Percentiles rank a stretch among this genome's conserved stretches.
Conservation (phyloP, 2,113 vertebrate species). For the Neoarius graeffei region DNA sequence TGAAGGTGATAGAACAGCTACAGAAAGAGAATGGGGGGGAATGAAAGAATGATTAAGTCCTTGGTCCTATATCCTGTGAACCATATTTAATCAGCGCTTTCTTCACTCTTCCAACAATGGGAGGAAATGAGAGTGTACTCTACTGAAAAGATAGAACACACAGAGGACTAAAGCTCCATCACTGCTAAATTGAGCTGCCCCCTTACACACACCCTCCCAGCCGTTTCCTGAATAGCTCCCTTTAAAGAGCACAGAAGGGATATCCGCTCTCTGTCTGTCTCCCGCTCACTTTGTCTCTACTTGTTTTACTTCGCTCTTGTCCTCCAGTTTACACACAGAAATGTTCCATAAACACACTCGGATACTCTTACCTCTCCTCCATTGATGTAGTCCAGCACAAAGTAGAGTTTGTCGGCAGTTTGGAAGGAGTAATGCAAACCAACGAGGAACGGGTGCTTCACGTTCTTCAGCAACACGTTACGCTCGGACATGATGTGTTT, state of each 20-base stretch:
- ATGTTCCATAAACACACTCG: neutral
- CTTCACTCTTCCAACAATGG: slow-evolving; percentile 69
- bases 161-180: slow-evolving; percentile 41
- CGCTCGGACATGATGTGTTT: slow-evolving; percentile 99
- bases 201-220: slow-evolving; percentile 32
- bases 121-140: slow-evolving; percentile 69
- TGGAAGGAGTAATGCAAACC: slow-evolving; percentile 98
- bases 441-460: slow-evolving; percentile 97
- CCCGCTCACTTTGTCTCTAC: slow-evolving; percentile 42
- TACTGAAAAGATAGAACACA: slow-evolving; percentile 57
- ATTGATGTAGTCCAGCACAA: slow-evolving; percentile 97
- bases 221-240: slow-evolving; percentile 70
- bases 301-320: slow-evolving; percentile 20
- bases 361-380: slow-evolving; percentile 90
- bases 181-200: slow-evolving; percentile 69
- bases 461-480: slow-evolving; percentile 94
- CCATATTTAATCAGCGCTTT: slow-evolving; percentile 68
- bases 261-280: slow-evolving; percentile 55
- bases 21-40: slow-evolving; percentile 58
- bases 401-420: slow-evolving; percentile 94
- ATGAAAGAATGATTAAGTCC: slow-evolving; percentile 49
- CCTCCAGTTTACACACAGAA: neutral
- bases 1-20: slow-evolving; percentile 99
- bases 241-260: slow-evolving; percentile 67
- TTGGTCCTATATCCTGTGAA: slow-evolving; percentile 52